Evolutionary conservation across 1,140 invertebrate species (phyloP).

Genomic region (Uloborus diversus): DNA sequence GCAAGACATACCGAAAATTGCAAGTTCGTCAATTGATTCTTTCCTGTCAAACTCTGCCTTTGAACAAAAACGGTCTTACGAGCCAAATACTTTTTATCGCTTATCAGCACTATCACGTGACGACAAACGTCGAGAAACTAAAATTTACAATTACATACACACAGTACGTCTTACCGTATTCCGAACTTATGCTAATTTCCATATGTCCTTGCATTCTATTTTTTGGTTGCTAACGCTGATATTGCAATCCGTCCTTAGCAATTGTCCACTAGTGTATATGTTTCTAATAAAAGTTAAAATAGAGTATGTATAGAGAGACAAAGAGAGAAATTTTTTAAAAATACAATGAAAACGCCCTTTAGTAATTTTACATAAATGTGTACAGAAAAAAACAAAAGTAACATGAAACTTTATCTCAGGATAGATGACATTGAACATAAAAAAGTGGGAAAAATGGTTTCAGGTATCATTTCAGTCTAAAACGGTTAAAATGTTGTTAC

Average conservation of each 20-base stretch:
- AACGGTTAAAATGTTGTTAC: too few species aligned
- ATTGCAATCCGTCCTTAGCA: not conserved
- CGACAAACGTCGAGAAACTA: not conserved
- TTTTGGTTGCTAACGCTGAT: not conserved
- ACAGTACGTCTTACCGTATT: not conserved
- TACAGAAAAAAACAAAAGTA: too few species aligned
- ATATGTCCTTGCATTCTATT: not conserved
- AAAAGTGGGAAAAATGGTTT: too few species aligned
- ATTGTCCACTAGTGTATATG: not conserved
- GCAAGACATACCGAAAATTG: not conserved
- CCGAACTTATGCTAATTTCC: not conserved
- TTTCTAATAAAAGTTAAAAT: too few species aligned
- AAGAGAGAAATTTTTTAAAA: too few species aligned
- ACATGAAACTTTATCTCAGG: too few species aligned
- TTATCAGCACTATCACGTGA: not conserved
- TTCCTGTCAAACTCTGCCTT: not conserved
- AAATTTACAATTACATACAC: not conserved
- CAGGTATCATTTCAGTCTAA: too few species aligned
- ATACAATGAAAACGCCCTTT: too few species aligned
- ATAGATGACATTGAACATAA: too few species aligned
- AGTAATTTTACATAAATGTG: too few species aligned
- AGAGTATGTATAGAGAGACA: too few species aligned
- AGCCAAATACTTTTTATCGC: not conserved
- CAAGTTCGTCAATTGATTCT: not conserved
- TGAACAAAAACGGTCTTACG: not conserved